Percentiles rank a stretch among this genome's conserved stretches.
Evolutionary conservation across 2,113 vertebrate species (phyloP).

Genomic region (Chrysemys picta): DNA sequence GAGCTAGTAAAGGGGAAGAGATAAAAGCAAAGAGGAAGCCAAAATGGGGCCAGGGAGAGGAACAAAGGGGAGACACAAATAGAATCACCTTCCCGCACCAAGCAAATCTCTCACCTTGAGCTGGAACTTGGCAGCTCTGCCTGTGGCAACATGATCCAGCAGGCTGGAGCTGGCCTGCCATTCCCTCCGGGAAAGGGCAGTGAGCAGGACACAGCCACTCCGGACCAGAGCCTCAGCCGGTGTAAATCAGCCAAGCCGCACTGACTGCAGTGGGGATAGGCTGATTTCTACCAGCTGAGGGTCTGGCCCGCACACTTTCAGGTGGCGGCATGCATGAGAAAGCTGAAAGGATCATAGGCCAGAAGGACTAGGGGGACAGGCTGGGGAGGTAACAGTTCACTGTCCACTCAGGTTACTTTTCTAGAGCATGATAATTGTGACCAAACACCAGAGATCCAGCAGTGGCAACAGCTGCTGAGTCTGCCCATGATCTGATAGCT

Average conservation of each 20-base stretch:
- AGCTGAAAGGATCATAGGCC: neutral
- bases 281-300: neutral
- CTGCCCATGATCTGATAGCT: rapidly evolving
- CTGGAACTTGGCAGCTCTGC: neutral
- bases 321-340: neutral
- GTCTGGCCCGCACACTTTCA: rapidly evolving
- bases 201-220: neutral
- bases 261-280: neutral
- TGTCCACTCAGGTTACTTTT: neutral
- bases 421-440: neutral
- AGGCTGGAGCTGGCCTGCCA: neutral
- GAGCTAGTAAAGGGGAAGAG: neutral
- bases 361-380: neutral
- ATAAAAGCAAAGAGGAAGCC: neutral
- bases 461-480: neutral
- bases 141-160: neutral
- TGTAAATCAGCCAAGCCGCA: neutral
- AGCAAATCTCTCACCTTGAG: neutral
- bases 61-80: neutral
- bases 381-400: neutral
- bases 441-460: neutral
- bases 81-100: neutral
- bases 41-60: neutral
- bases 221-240: neutral
- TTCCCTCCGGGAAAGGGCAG: neutral